A percentile compares a stretch with the other conserved stretches of the same genome.
These are phyloP conservation scores for Eutrigla gurnardus DNA, from an alignment of 2,797 vertebrate species.

Conservation along the genomic window DNA sequence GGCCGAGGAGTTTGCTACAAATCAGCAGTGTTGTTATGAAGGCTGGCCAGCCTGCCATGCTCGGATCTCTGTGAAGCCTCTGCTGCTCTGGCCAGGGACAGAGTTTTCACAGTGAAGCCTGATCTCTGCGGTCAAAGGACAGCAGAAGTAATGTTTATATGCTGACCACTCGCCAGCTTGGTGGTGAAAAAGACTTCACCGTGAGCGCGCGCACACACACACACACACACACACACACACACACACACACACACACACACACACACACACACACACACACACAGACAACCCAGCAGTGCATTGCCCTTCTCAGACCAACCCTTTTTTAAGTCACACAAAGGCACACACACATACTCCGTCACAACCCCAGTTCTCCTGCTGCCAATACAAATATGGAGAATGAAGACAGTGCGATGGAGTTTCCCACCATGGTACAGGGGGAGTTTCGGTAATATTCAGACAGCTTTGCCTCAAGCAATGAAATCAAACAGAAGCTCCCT, in stretches of 20 bases:
- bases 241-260: slow-evolving; percentile 38
- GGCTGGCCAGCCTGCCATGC: slow-evolving; percentile 43
- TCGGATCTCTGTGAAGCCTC: slow-evolving; percentile 55
- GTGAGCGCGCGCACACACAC: slow-evolving; percentile 34
- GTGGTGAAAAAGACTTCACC: slow-evolving; percentile 37
- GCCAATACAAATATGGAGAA: slow-evolving; percentile 75
- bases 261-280: slow-evolving; percentile 20
- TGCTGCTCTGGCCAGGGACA: slow-evolving; percentile 51
- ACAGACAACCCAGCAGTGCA: slow-evolving; percentile 40
- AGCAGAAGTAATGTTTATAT: slow-evolving; percentile 45
- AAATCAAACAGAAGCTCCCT: slow-evolving; percentile 78
- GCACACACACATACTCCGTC: slow-evolving; percentile 41
- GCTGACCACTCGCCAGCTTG: slow-evolving; percentile 50
- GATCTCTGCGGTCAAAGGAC: slow-evolving; percentile 58
- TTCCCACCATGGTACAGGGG: slow-evolving; percentile 67
- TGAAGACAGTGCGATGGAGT: slow-evolving; percentile 76
- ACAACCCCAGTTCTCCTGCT: slow-evolving; percentile 57
- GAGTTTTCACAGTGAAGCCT: slow-evolving; percentile 45
- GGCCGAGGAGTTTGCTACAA: slow-evolving; percentile 73
- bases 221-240: slow-evolving; percentile 17
- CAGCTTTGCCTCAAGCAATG: slow-evolving; percentile 78
- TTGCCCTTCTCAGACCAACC: slow-evolving; percentile 33
- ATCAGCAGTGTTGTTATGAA: slow-evolving; percentile 75
- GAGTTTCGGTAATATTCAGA: slow-evolving; percentile 80
- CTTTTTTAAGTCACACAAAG: slow-evolving; percentile 65